Conservation (phyloP, 2,888 invertebrate genomes). For the Drepana falcataria region DNA sequence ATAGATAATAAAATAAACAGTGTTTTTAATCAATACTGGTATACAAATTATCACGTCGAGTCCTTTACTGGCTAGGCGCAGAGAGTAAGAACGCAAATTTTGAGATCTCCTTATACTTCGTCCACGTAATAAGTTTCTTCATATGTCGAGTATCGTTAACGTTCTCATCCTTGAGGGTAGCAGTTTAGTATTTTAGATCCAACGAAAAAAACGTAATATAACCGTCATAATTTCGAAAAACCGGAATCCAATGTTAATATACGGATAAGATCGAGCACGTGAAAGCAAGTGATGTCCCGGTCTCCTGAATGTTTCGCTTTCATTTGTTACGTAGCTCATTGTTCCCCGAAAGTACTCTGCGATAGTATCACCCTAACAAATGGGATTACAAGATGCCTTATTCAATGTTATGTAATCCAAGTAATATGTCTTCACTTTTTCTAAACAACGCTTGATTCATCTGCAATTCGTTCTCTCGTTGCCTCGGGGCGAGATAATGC, state of each 20-base stretch:
- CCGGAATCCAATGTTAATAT: background rate
- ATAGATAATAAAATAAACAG: no score
- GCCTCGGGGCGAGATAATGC: background rate
- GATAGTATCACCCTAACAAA: conserved; percentile 66
- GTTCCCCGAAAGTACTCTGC: conserved; percentile 39
- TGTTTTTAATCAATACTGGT: no score
- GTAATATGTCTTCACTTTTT: conserved; percentile 43
- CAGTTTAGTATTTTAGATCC: no score
- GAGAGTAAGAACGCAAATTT: no score
- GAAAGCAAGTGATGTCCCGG: conserved; percentile 54
- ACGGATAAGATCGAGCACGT: conserved; percentile 34
- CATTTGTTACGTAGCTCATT: conserved; percentile 55
- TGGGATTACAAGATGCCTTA: conserved; percentile 48
- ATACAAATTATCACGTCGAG: no score
- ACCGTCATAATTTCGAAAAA: no score
- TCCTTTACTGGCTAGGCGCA: no score
- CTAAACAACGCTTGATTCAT: conserved; percentile 22
- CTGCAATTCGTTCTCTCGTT: conserved; percentile 2
- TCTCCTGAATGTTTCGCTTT: conserved; percentile 71
- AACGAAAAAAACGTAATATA: no score
- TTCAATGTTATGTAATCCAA: conserved; percentile 54
- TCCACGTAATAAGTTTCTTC: no score
- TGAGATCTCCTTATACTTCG: no score
- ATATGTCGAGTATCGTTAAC: no score
- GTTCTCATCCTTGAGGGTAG: no score